Conservation (phyloP, 2,888 invertebrate species). For the Lepetodrilus schrolli region DNA sequence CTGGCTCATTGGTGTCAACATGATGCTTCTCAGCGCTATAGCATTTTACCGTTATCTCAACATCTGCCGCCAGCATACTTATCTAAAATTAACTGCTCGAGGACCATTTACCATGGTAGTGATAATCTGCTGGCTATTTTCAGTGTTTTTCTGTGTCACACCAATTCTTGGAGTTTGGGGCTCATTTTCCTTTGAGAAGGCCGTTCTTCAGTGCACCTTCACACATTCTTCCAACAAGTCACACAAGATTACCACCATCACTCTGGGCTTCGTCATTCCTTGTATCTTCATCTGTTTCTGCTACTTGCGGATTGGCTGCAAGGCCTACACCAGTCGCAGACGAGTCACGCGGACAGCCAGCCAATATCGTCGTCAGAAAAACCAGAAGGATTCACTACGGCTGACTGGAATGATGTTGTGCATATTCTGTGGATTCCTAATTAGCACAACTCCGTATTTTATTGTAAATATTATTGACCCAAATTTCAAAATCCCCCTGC, state of each 20-base stretch:
- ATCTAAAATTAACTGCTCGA: constrained; percentile 51
- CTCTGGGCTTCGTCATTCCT: constrained; percentile 62
- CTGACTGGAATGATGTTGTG: constrained; percentile 67
- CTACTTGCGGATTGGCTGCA: constrained; percentile 63
- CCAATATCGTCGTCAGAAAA: constrained; percentile 41
- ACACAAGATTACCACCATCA: constrained; percentile 59
- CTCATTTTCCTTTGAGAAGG: constrained; percentile 55
- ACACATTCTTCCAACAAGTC: constrained; percentile 51
- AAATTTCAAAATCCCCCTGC: constrained; percentile 51
- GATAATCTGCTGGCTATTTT: constrained; percentile 59
- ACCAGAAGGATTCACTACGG: constrained; percentile 50
- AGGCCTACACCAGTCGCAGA: constrained; percentile 57
- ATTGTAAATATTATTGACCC: constrained; percentile 57
- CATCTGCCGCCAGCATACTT: constrained; percentile 56
- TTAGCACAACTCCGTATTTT: constrained; percentile 66
- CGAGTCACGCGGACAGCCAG: constrained; percentile 53
- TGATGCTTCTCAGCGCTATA: constrained; percentile 59
- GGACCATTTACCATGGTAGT: constrained; percentile 47
- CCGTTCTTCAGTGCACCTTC: constrained; percentile 63
- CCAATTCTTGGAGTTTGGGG: constrained; percentile 61
- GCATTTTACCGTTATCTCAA: constrained; percentile 63
- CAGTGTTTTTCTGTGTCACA: constrained; percentile 54
- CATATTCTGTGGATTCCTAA: constrained; percentile 63
- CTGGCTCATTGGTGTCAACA: constrained; percentile 60
- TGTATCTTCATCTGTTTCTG: constrained; percentile 62